Conservation (phyloP, 2,888 invertebrate genomes). For the Diadegma fenestrale region DNA sequence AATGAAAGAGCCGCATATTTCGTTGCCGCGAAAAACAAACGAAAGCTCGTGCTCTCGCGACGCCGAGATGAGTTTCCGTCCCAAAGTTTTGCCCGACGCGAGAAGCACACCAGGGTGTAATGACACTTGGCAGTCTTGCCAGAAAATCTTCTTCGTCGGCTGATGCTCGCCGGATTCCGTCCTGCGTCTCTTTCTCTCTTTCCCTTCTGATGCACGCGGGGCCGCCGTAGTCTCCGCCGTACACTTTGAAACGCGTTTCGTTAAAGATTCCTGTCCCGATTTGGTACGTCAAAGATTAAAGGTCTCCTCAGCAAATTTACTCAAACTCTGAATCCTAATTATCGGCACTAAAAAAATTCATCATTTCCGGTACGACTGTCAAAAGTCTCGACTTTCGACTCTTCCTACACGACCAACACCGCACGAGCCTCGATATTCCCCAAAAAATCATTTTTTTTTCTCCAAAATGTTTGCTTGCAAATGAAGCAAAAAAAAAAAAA, state of each 20-base stretch:
- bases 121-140: constrained; percentile 74
- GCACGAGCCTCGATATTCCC: not conserved
- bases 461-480: not conserved
- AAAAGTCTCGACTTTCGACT: constrained; percentile 7
- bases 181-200: not conserved
- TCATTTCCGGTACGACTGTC: constrained; percentile 38
- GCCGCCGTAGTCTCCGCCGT: not conserved
- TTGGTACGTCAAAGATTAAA: constrained; percentile 43
- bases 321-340: constrained; percentile 32
- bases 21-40: constrained; percentile 56
- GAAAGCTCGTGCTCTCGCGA: constrained; percentile 14
- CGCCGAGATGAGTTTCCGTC: constrained; percentile 16
- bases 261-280: constrained; percentile 39
- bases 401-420: no score
- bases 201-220: no score
- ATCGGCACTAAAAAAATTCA: constrained; percentile 5
- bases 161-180: constrained; percentile 55
- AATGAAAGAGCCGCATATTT: constrained; percentile 39
- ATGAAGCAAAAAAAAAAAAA: constrained; percentile 5
- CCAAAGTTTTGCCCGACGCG: constrained; percentile 48
- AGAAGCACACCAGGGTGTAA: constrained; percentile 70
- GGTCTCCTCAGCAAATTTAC: not conserved
- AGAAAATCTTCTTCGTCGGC: constrained; percentile 60
- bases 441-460: constrained; percentile 7
- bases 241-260: not conserved